Conservation (phyloP, 2,888 invertebrate genomes). For the Mythimna loreyi region DNA sequence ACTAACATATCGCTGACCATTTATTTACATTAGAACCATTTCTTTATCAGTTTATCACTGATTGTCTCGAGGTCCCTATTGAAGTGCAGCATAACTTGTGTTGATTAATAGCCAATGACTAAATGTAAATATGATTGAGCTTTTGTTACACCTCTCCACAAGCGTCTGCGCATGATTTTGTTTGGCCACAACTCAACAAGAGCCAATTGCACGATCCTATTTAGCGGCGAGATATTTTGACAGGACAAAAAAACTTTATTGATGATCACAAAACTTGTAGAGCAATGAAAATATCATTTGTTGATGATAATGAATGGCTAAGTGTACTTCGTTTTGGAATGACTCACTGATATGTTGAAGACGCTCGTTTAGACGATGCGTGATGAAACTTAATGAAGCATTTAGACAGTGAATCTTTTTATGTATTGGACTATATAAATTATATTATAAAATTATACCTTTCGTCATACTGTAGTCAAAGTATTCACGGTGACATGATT, state of each 20-base stretch:
- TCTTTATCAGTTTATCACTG: conserved; percentile 89
- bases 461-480: conserved; percentile 19
- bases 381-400: conserved; percentile 57
- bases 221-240: conserved; percentile 67
- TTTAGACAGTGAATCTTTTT: conserved; percentile 47
- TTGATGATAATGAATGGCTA: conserved; percentile 63
- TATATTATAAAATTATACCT: conserved; percentile 13
- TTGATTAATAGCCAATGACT: conserved; percentile 85
- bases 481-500: conserved; percentile 69
- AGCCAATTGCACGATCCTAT: conserved; percentile 68
- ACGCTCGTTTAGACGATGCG: conserved; percentile 43
- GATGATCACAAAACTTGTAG: conserved; percentile 62
- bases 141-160: conserved; percentile 74
- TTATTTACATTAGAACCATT: conserved; percentile 90
- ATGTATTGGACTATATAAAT: conserved; percentile 6
- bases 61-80: conserved; percentile 84
- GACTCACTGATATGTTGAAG: conserved; percentile 51
- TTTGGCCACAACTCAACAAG: conserved; percentile 72
- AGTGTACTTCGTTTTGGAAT: conserved; percentile 56
- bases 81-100: conserved; percentile 76
- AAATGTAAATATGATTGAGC: conserved; percentile 87
- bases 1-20: conserved; percentile 87
- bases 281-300: conserved; percentile 69
- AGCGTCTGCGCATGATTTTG: conserved; percentile 69
- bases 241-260: conserved; percentile 70